These are phyloP conservation scores for Chalcis sispes DNA, from an alignment of 2,888 invertebrate species.

Conservation along the genomic window DNA sequence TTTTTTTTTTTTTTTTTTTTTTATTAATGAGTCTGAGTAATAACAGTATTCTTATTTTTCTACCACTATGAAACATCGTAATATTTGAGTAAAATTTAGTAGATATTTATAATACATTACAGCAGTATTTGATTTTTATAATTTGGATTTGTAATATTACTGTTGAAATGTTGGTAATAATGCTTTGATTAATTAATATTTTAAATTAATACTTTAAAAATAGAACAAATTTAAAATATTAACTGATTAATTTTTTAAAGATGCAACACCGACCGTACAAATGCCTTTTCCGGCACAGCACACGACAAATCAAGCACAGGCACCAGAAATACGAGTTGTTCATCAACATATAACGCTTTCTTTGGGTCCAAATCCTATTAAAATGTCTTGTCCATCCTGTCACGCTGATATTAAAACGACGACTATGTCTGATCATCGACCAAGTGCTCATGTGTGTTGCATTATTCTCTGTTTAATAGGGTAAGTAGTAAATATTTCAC, in stretches of 20 bases:
- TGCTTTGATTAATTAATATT: too few relatives aligned
- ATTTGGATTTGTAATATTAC: too few relatives aligned
- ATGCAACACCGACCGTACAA: slow-evolving; percentile 60
- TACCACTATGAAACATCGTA: too few relatives aligned
- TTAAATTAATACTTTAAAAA: too few relatives aligned
- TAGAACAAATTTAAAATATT: not conserved
- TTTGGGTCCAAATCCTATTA: slow-evolving; percentile 70
- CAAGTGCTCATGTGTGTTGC: slow-evolving; percentile 76
- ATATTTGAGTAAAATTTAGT: too few relatives aligned
- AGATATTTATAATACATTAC: too few relatives aligned
- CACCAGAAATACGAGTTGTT: slow-evolving; percentile 66
- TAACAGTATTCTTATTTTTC: too few relatives aligned
- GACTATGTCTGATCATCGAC: slow-evolving; percentile 75
- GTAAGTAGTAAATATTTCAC: slow-evolving; percentile 62
- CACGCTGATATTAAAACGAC: slow-evolving; percentile 76
- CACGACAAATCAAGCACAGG: slow-evolving; percentile 34
- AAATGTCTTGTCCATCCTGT: slow-evolving; percentile 76
- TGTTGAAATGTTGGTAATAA: too few relatives aligned
- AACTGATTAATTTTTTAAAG: slow-evolving; percentile 54
- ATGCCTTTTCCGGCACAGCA: slow-evolving; percentile 58
- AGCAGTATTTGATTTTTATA: too few relatives aligned
- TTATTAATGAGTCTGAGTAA: too few relatives aligned
- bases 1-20: too few relatives aligned
- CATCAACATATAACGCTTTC: slow-evolving; percentile 67
- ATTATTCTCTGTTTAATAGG: slow-evolving; percentile 73